Base-by-base conservation (phyloP, 2,797 vertebrate genomes). In the Dromococcyx pavoninus region DNA sequence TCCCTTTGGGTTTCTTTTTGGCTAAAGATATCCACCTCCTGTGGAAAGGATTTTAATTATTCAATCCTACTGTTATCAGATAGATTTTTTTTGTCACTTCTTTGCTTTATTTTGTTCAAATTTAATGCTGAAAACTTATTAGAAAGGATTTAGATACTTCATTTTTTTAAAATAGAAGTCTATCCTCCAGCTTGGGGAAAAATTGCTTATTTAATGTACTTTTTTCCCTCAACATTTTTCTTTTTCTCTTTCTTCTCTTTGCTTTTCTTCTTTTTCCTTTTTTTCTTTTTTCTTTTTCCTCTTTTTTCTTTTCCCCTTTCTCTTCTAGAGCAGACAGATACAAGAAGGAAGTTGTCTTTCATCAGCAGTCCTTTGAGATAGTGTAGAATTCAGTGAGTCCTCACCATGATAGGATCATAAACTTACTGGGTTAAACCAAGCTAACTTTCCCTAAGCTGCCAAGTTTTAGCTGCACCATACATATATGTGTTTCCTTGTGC, bases 401-500 rank as follows among this genome's bases (percentile, higher is more conserved):
- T 98, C 97, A 97, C 97, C 97, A 95, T 75, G 96, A 97, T 96
- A 98, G 98, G 97, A 97, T 98, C 97, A 97, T 98, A 96, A 98
- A 98, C 97, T 98, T 97, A 98, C 97, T 96, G 97, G 97, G 96
- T 97, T 96, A 94, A 93, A 95, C 97, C 97, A 97, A 94, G 95
- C 94, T 97, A 97, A 96, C 95, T 94, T 95, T 97, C 94, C 97
- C 97, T 97, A 97, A 97, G 97, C 97, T 98, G 98, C 96, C 94
- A 95, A 95, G 96, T 92, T 97, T 96, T 97, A 98, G 96, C 97
- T 98, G 98, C 98, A 98, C 97, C 96, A 87, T 91, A 96, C 96
- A 94, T 93, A 54, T 95, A 93, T 97, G 92, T 97, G 96, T 97
- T 97, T 98, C 97, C 97, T 98, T 98, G 98, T 98, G 98, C 98